These are phyloP conservation scores for Xylocopa sonorina DNA, from an alignment of 1,140 invertebrate genomes.

Conservation along the genomic window DNA sequence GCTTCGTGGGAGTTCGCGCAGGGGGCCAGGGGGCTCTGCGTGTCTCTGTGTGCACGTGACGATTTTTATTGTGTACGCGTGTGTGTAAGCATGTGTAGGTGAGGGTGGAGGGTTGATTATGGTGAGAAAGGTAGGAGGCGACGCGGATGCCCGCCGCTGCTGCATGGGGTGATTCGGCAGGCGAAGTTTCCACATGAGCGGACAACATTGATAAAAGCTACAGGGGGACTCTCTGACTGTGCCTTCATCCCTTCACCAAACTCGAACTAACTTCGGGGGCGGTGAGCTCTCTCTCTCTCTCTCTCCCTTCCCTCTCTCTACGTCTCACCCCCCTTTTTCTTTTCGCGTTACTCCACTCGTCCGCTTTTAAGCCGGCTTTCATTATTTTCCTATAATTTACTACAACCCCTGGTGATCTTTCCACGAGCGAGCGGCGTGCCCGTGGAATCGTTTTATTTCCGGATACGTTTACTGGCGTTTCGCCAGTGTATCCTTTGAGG, in stretches of 20 bases:
- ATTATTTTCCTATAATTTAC: slow-evolving; percentile 82
- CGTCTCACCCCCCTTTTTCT: slow-evolving; percentile 24
- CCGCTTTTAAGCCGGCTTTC: slow-evolving; percentile 77
- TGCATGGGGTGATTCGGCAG: slow-evolving; percentile 76
- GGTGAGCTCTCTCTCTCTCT: slow-evolving; percentile 49
- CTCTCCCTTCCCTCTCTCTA: slow-evolving; percentile 39
- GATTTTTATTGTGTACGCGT: slow-evolving; percentile 23
- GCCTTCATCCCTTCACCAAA: slow-evolving; percentile 78
- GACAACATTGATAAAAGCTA: slow-evolving; percentile 80
- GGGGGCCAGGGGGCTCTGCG: neutral
- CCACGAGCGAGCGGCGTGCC: slow-evolving; percentile 1
- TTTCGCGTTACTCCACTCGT: slow-evolving; percentile 29
- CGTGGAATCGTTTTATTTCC: slow-evolving; percentile 39
- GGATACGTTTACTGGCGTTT: slow-evolving; percentile 12
- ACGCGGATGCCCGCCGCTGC: slow-evolving; percentile 74
- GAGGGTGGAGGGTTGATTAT: slow-evolving; percentile 68
- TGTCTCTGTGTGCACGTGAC: slow-evolving; percentile 23
- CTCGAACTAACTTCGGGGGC: slow-evolving; percentile 74
- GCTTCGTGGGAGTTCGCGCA: slow-evolving; percentile 62
- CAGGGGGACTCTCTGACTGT: slow-evolving; percentile 70
- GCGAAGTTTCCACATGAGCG: slow-evolving; percentile 81
- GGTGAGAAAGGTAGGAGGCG: slow-evolving; percentile 80
- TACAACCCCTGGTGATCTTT: slow-evolving; percentile 69
- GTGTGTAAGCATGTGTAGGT: slow-evolving; percentile 30
- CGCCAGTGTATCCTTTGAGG: neutral